Conservation (phyloP, 2,797 vertebrate genomes). For the Merluccius polli region DNA sequence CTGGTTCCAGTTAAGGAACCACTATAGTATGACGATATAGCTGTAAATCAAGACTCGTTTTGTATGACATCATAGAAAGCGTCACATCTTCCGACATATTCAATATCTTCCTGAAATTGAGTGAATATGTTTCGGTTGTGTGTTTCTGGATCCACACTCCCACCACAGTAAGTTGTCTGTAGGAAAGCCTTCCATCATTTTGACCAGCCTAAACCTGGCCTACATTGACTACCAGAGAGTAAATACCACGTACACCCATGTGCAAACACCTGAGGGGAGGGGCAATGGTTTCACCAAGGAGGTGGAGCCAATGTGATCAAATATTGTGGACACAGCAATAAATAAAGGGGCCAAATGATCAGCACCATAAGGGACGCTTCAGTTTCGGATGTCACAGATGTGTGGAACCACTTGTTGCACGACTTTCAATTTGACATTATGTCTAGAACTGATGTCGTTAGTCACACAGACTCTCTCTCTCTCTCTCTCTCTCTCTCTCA, state of each 20-base stretch:
- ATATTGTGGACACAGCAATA: constrained; percentile 1
- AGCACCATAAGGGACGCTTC: not conserved
- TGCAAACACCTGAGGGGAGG: constrained; percentile 42
- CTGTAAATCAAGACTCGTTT: not conserved
- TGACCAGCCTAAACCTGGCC: constrained; percentile 31
- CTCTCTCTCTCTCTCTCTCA: not conserved
- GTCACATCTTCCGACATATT: not conserved
- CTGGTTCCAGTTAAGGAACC: not conserved
- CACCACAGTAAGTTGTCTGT: not conserved
- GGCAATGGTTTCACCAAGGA: constrained; percentile 34
- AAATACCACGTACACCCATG: constrained; percentile 2
- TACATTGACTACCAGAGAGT: constrained; percentile 18
- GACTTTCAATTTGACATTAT: not conserved
- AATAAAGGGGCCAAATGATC: not conserved
- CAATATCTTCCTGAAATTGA: not conserved
- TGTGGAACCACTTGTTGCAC: not conserved
- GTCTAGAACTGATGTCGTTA: not conserved
- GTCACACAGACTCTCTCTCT: not conserved
- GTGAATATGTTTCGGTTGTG: not conserved
- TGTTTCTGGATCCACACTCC: not conserved
- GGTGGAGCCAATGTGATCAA: constrained; percentile 59
- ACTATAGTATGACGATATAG: not conserved
- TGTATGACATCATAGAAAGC: not conserved
- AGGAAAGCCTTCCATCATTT: not conserved
- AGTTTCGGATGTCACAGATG: not conserved